phyloP scores from a whole-genome alignment of 2,888 invertebrate species.

The Drosophila eohydei region DNA sequence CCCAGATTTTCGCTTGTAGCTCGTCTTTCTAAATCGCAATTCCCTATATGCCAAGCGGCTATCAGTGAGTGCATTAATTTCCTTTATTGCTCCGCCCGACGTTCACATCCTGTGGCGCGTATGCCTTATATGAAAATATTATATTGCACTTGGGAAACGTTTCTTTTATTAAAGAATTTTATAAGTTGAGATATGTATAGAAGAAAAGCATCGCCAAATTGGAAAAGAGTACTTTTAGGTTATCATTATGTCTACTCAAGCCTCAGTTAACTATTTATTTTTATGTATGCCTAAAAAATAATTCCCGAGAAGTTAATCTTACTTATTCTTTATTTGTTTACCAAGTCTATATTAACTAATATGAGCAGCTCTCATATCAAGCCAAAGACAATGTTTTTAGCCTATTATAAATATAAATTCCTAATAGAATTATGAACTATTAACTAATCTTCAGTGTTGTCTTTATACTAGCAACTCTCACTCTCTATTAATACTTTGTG shows the following conservation, averaged over 20 bases:
- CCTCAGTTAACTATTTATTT: too few species aligned
- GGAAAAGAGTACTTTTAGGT: not conserved
- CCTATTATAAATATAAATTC: not conserved
- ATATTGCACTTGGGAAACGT: not conserved
- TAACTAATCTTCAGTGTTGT: not conserved
- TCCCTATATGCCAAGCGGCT: slow-evolving; percentile 25
- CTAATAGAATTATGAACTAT: too few species aligned
- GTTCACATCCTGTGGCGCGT: slow-evolving; percentile 6
- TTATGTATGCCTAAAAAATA: too few species aligned
- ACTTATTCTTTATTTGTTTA: too few species aligned
- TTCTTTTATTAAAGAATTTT: not conserved
- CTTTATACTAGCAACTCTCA: not conserved
- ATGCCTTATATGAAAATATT: not conserved
- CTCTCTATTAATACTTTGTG: not conserved
- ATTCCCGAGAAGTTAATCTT: not conserved
- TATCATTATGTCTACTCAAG: not conserved
- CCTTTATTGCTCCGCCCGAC: slow-evolving; percentile 24
- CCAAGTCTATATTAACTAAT: not conserved
- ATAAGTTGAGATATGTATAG: not conserved
- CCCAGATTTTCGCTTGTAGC: slow-evolving; percentile 26
- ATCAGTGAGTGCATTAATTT: slow-evolving; percentile 51
- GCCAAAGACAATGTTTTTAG: not conserved
- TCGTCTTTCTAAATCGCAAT: slow-evolving; percentile 1
- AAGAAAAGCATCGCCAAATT: not conserved
- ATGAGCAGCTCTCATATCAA: not conserved